These are phyloP conservation scores for Mesopsocus fuscifrons DNA, from an alignment of 2,888 invertebrate genomes.

Conservation along the genomic window DNA sequence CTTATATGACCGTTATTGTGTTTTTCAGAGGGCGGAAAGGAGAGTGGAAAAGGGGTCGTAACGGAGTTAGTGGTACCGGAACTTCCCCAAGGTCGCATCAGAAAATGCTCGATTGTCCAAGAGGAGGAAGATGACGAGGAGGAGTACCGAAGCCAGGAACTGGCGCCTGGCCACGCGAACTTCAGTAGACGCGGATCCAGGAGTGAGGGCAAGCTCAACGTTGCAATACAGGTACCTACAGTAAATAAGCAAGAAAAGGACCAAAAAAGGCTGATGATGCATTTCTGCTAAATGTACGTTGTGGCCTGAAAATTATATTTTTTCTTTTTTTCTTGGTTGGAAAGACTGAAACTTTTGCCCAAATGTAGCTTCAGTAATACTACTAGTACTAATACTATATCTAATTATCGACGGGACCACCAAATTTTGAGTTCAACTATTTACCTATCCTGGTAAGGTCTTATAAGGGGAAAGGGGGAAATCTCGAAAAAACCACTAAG, in stretches of 20 bases:
- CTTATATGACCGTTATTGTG: too few relatives aligned
- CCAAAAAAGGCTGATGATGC: not conserved
- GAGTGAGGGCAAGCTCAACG: constrained; percentile 59
- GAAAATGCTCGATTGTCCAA: constrained; percentile 82
- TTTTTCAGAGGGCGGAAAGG: too few relatives aligned
- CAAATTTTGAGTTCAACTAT: too few relatives aligned
- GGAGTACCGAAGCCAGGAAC: constrained; percentile 31
- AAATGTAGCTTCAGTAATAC: too few relatives aligned
- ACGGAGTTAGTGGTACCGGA: not conserved
- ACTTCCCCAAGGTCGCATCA: constrained; percentile 45
- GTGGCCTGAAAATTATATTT: not conserved
- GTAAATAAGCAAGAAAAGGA: not conserved
- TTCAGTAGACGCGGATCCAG: constrained; percentile 51
- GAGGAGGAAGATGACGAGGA: constrained; percentile 87
- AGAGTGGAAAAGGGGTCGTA: too few relatives aligned
- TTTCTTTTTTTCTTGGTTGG: not conserved
- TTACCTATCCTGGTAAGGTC: too few relatives aligned
- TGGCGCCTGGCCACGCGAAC: constrained; percentile 27
- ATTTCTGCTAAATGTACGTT: not conserved
- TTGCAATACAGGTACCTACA: constrained; percentile 38
- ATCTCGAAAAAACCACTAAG: too few relatives aligned
- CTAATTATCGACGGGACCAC: too few relatives aligned
- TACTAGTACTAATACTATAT: too few relatives aligned
- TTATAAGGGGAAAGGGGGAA: too few relatives aligned
- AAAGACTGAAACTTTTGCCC: not conserved